These are phyloP conservation scores for Talpa occidentalis DNA, from an alignment of 2,113 vertebrate species.

Conservation along the genomic window DNA sequence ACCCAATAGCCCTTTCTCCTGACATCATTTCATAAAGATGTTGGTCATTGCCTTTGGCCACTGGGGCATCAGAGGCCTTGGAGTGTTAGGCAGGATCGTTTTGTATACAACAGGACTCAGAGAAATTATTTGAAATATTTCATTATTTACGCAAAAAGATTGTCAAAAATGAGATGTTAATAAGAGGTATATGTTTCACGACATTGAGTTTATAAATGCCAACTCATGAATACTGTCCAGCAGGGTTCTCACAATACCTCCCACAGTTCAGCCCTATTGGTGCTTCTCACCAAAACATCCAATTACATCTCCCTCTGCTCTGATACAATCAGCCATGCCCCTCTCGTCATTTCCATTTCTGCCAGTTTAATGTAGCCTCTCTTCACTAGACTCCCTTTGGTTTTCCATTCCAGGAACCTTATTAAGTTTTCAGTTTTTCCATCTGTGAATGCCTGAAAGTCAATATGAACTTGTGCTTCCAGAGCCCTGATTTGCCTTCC, in stretches of 20 bases:
- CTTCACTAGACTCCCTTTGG: background rate
- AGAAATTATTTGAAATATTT: background rate
- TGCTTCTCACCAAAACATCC: background rate
- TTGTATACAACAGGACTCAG: background rate
- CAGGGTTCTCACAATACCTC: background rate
- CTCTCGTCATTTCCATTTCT: background rate
- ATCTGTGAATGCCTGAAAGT: slow-evolving; percentile 19
- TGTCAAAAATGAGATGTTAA: slow-evolving; percentile 7
- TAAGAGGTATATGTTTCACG: slow-evolving; percentile 11
- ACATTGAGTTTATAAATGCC: background rate
- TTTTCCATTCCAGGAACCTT: background rate
- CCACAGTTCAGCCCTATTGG: background rate
- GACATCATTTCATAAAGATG: background rate
- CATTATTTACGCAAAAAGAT: background rate
- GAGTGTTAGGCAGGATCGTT: background rate
- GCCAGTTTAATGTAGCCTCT: background rate
- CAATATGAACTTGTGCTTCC: background rate
- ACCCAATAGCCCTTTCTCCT: background rate
- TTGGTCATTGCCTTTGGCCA: background rate
- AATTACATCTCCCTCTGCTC: background rate
- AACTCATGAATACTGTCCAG: background rate
- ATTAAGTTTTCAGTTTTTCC: slow-evolving; percentile 15
- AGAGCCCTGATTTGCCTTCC: background rate
- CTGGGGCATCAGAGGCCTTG: background rate
- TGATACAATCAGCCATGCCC: background rate